A percentile compares a stretch with the other conserved stretches of the same genome.
Conservation (phyloP, 92 coral and sea anemone species). For the Hydrozoanthus gracilis region DNA sequence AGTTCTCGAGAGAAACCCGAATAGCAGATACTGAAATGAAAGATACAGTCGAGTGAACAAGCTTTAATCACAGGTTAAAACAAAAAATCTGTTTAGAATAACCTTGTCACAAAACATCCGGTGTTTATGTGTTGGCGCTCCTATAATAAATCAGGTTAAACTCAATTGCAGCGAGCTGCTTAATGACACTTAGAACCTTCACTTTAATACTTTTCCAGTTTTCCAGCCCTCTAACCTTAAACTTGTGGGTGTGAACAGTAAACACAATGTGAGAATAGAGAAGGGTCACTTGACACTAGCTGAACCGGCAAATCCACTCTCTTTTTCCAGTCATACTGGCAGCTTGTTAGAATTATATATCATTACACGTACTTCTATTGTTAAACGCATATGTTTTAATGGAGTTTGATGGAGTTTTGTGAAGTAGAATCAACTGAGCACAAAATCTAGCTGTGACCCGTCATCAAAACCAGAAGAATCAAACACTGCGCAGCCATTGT, state of each 20-base stretch:
- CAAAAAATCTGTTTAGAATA: conserved; percentile 47
- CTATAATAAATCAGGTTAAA: neutral
- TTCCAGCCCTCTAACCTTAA: neutral
- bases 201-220: neutral
- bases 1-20: conserved; percentile 12
- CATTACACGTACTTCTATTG: too few species aligned
- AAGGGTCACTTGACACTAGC: neutral
- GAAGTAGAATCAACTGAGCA: too few species aligned
- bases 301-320: conserved; percentile 4
- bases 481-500: too few species aligned
- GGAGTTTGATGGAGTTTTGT: neutral
- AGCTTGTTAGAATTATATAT: too few species aligned
- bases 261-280: neutral
- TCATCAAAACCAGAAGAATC: neutral
- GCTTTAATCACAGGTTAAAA: conserved; percentile 18
- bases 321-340: neutral
- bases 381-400: too few species aligned
- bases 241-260: neutral
- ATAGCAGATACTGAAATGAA: conserved; percentile 41
- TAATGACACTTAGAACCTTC: neutral
- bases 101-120: conserved; percentile 31
- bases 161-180: conserved; percentile 13
- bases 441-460: neutral
- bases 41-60: conserved; percentile 17
- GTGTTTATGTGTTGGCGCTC: conserved; percentile 19